Evolutionary conservation across 1,140 invertebrate species (phyloP), one percentile per base, ranked within the genome.

Genomic region (Caerostris extrusa): DNA sequence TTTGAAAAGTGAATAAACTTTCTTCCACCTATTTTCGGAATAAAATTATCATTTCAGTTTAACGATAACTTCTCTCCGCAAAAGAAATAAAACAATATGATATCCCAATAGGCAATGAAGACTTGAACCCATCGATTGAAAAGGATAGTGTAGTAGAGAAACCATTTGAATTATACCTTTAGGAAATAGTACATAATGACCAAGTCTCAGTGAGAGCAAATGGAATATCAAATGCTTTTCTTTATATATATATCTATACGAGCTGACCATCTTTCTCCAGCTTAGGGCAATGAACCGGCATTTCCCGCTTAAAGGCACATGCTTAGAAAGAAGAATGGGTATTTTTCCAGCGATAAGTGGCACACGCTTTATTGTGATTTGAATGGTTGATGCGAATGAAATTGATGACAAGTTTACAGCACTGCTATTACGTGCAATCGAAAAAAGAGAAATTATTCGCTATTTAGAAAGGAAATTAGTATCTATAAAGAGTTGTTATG

Each of bases 321-420:
- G n/a, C 67, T 34, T 34, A 10, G 5, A 53, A 34, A 50, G 69
- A 77, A 77, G 69, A 77, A 77, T 77, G 50, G 69, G 69, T 14
- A 77, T 77, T 77, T 53, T 50, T 50, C n/a, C 34, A 50, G 3
- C 10, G 7, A 34, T 77, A 77, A 77, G 69, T 77, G 69, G 69
- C 69, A 77, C 69, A 77, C 34, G 69, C 19, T 77, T 77, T 77
- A 10, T 77, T 77, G 7, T 50, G 69, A 77, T 19, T 53, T 34
- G 69, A 77, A 10, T 77, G 69, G 69, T 34, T 34, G 69, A 10
- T 71, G 69, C 19, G 34, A 77, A 34, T 77, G 69, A 77, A 77
- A 77, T 77, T 77, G 69, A 77, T 77, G 69, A 77, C 69, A 77
- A 34, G 8, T 77, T 34, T 50, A 77, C 69, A 53, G 7, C 69